These are phyloP conservation scores for Argyrosomus japonicus DNA, from an alignment of 2,113 vertebrate genomes.

Conservation along the genomic window DNA sequence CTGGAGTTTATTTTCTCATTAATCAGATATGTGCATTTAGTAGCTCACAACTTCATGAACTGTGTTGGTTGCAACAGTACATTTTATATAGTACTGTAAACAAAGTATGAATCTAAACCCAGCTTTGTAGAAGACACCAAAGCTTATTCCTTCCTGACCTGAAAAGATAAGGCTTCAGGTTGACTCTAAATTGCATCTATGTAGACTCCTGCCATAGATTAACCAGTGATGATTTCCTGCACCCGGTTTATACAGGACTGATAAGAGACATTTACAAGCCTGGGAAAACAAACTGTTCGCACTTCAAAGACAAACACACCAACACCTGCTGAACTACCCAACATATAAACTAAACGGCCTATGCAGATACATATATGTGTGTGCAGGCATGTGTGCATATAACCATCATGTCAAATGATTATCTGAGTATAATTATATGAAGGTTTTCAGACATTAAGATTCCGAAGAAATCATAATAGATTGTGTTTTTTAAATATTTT, in stretches of 20 bases:
- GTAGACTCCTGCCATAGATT: slow-evolving; percentile 22
- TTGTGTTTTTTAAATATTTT: not conserved
- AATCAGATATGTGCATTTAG: too few relatives aligned
- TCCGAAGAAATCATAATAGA: not conserved
- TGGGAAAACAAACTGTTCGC: slow-evolving; percentile 74
- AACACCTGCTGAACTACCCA: slow-evolving; percentile 69
- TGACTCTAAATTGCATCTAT: not conserved
- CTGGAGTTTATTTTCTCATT: not conserved
- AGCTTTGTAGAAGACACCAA: not conserved
- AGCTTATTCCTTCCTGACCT: too few relatives aligned
- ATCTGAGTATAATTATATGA: not conserved
- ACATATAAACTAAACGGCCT: slow-evolving; percentile 28
- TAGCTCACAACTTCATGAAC: not conserved
- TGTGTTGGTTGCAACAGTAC: not conserved
- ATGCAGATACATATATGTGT: slow-evolving; percentile 5
- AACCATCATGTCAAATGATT: not conserved
- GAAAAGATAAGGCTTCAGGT: not conserved
- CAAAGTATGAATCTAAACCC: not conserved
- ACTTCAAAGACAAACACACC: slow-evolving; percentile 72
- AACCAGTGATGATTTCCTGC: slow-evolving; percentile 63
- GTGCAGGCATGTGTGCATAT: slow-evolving; percentile 26
- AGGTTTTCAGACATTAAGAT: not conserved
- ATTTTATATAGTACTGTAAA: not conserved
- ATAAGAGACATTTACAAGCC: slow-evolving; percentile 66
- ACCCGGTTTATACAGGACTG: slow-evolving; percentile 59